Base-by-base conservation (phyloP, 2,888 invertebrate genomes). In the Chydorus sphaericus region DNA sequence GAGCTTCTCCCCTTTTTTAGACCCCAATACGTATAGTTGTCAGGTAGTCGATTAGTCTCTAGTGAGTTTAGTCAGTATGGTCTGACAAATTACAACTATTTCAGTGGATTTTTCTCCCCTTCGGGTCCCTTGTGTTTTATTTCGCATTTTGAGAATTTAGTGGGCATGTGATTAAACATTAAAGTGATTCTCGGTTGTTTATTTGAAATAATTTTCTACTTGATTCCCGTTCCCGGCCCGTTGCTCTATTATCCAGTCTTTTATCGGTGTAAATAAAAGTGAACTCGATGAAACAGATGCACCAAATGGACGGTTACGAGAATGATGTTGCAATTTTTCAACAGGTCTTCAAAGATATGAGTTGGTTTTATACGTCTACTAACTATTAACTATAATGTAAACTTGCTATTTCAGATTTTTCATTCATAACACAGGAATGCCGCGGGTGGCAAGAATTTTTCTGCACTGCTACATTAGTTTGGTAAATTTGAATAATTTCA, bases 381-480 rank as follows among this genome's bases (percentile, higher is more conserved):
- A 5, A 11, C 29, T 20, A 3, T 50, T 29, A 3, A 5, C 3
- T 3, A 28, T 50, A 1, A n/a, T n/a, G n/a, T n/a, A n/a, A n/a
- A n/a, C n/a, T n/a, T n/a, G n/a, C n/a, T n/a, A n/a, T n/a, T n/a
- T 3, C 14, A 52, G 52, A 0, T 79, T 98, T 64, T 88, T 87
- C 2, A 85, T 93, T 62, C 98, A 99, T 74, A 96, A 99, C 72
- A 98, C 98, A 28, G 94, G 96, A 6, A 85, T 96, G 82, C 68
- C 89, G 55, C 77, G 96, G 58, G 60, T 81, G 93, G 58, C 87
- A 83, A 67, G 91, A 77, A 11, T 73, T 99, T 2, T 87, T 93
- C 8, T 97, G 97, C 68, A 99, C 98, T 0, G 89, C 98, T 0
- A 99, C 98, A 0, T 74, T 99, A 30, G 98, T 98, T 28, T 99